Evolutionary conservation across 1,140 invertebrate species (phyloP), one percentile per base, ranked within the genome.

Genomic region (Drosophila pachea): DNA sequence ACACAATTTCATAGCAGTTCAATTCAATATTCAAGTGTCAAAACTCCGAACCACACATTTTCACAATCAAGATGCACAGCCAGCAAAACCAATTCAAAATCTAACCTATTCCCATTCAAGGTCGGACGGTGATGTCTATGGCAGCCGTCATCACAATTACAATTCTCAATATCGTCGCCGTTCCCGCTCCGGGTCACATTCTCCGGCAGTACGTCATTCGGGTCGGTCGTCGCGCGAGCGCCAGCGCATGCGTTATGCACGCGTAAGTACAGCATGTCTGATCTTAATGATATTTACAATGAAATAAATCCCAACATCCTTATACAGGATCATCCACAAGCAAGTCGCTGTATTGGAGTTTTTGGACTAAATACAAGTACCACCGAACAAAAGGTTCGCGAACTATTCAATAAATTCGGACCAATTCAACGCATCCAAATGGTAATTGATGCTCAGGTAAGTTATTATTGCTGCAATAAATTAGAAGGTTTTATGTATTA

Each of bases 291-390:
- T 31, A 3, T 55, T 2, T 14, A 33, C 2, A 5, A 2, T 8
- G 12, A 7, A 22, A 16, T 31, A 33, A 43, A 4, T 12, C n/a
- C 12, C 42, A 50, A 53, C 35, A 8, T 38, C 35, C 7, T 36
- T 0, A 40, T 38, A 0, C 83, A 91, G 89, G 97, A 99, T 73
- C 94, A 97, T 90, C 97, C 97, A 0, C 93, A 94, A 52, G 94
- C 95, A 2, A 96, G 94, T n/a, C 91, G 95, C 36, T 99, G 97
- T 89, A 91, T 99, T 31, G 98, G 97, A 4, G 94, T 99, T 4
- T 99, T 99, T 91, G 97, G 97, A 0, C 91, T 99, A 7, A 98
- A 95, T 86, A 93, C 98, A 7, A 94, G 96, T 83, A 99, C 97
- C 2, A 95, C 96, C 1, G 97, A 99, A 88, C 92, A 95, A 65